Base-by-base conservation (phyloP, 2,888 invertebrate species). In the Pyrgus malvae region DNA sequence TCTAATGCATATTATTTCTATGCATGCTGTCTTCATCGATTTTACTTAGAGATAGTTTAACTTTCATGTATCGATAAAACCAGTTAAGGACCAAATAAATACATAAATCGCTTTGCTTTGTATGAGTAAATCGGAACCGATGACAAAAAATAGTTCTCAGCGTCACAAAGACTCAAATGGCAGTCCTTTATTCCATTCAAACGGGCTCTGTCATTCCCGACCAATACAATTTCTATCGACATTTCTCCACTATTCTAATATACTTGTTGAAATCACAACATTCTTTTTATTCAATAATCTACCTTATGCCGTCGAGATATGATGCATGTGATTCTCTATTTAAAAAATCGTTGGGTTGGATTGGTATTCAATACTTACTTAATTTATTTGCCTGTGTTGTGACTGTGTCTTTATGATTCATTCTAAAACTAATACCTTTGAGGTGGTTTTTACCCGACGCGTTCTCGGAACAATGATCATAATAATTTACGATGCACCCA, bases 401-500 rank as follows among this genome's bases (percentile, higher is more conserved):
- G 23, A n/a, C 25, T 17, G 14, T 16, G 16, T 44, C 27, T 35
- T 27, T 37, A 16, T 44, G 42, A 50, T 35, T 50, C 33, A 50
- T 42, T 50, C 33, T 42, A 50, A 42, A 17, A 9, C 42, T 50
- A 40, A 41, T 41, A 35, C 33, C 4, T 35, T 42, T 12, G 19
- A 40, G 42, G 16, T 19, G 42, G 50, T 33, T 17, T 42, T 50
- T 25, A 12, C 42, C 42, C 27, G 12, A 19, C 12, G 29, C 9
- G 25, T 50, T 50, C 50, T 25, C 14, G 17, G 33, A 31, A 49
- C 25, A 25, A 42, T 42, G 35, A 11, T 3, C 12, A n/a, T n/a
- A 29, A 33, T 50, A 41, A 42, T 50, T 50, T 42, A 50, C 49
- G 50, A 50, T 27, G 17, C 25, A 50, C 11, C 48, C 12, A 49